Evolutionary conservation across 2,797 vertebrate genomes (phyloP).

Genomic region (Pangasius mekongensis): DNA sequence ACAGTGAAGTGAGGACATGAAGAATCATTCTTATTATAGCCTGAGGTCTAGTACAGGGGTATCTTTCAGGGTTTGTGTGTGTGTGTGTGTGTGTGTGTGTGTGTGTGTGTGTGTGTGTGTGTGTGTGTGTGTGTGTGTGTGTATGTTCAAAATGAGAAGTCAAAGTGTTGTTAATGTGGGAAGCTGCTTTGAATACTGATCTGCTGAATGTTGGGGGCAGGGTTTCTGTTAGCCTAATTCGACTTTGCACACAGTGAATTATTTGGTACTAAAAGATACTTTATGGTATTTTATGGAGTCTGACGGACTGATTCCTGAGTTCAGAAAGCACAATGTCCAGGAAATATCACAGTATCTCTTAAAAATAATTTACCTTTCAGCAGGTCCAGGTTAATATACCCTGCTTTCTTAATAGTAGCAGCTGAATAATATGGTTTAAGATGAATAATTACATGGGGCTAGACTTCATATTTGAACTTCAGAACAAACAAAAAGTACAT

Average conservation of each 20-base stretch:
- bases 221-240: background rate
- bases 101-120: background rate
- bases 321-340: background rate
- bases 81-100: slow-evolving; percentile 32
- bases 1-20: slow-evolving; percentile 38
- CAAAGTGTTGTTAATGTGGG: background rate
- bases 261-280: background rate
- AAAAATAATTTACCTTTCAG: background rate
- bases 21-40: slow-evolving; percentile 42
- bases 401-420: background rate
- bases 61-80: slow-evolving; percentile 41
- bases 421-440: background rate
- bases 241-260: background rate
- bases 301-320: background rate
- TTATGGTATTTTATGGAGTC: background rate
- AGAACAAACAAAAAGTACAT: background rate
- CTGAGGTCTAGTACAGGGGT: slow-evolving; percentile 47
- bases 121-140: slow-evolving; percentile 2
- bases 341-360: background rate
- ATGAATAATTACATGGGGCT: background rate
- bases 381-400: background rate
- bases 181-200: background rate
- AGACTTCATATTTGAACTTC: background rate
- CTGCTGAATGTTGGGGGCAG: background rate
- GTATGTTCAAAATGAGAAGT: no score